Base-by-base conservation (phyloP, 2,113 vertebrate species). In the Brachyistius frenatus region DNA sequence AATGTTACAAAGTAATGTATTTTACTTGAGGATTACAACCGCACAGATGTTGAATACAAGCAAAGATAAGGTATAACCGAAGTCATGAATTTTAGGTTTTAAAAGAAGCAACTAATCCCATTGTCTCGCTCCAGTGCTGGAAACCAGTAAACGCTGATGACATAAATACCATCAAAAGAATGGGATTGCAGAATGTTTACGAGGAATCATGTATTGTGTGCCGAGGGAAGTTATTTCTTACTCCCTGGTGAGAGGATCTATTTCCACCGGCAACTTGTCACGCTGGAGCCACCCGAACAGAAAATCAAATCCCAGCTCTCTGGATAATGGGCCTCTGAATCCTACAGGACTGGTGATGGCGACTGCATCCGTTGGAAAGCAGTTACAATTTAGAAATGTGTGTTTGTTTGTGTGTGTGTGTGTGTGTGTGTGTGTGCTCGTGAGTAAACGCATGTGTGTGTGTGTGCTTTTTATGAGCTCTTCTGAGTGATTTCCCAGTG, bases 401-500 rank as follows among this genome's bases (percentile, higher is more conserved):
- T 81, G 57, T 86, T 73, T 76, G 53, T 76, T 65, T 35, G 8
- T 49, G 7, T 9, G 8, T 55, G 23, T 61, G 36, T 79, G 53
- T 47, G 16, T 71, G 47, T 44, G 14, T 71, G 76, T 35, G 35
- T 52, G 49, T 10, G 46, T 5, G 35, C 15, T 53, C 47, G 54
- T 69, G 78, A 72, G 71, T 85, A 65, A 65, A 72, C 13, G 63
- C 50, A 52, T 30, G 73, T 83, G 76, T 74, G 79, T 36, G 30
- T 46, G 6, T 11, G 10, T 32, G 66, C 54, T 72, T 89, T 92
- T 92, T 88, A 93, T 70, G 76, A 85, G 88, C 78, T 79, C 32
- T 55, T 88, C 75, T 88, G 81, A 89, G 85, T 74, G 83, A 86
- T 91, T 84, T 93, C 85, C 88, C 77, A 84, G 80, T 66, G 84